Conservation (phyloP, 2,888 invertebrate species). For the Sinotaia quadrata region DNA sequence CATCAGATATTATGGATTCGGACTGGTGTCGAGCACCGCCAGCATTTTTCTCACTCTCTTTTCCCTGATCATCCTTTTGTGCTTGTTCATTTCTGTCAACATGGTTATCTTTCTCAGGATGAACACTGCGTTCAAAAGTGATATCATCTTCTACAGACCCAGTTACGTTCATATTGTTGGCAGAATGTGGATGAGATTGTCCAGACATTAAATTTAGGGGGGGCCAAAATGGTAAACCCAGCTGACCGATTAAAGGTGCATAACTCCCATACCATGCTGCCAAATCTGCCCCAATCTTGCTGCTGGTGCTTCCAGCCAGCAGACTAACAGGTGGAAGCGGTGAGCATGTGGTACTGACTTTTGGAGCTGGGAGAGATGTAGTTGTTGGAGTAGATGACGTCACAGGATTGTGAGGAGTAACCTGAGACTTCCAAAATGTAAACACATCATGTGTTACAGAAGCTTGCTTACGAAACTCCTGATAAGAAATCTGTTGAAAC, state of each 20-base stretch:
- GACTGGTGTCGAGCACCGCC: not conserved
- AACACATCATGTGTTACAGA: conserved; percentile 25
- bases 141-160: not conserved
- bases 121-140: not conserved
- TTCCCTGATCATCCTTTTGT: not conserved
- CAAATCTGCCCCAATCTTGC: conserved; percentile 8
- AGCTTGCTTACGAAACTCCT: conserved; percentile 27
- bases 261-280: conserved; percentile 23
- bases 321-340: conserved; percentile 22
- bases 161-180: not conserved
- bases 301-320: conserved; percentile 1
- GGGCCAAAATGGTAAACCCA: conserved; percentile 19
- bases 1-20: not conserved
- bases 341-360: not conserved
- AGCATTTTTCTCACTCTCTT: not conserved
- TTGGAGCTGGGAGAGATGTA: not conserved
- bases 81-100: not conserved
- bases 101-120: not conserved
- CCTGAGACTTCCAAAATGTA: conserved; percentile 21
- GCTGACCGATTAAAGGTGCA: conserved; percentile 21
- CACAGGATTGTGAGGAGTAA: conserved; percentile 2
- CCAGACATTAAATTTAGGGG: conserved; percentile 18
- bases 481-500: conserved; percentile 16
- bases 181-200: not conserved
- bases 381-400: conserved; percentile 3